Conservation (phyloP, 2,113 vertebrate species). For the Macrotus californicus region DNA sequence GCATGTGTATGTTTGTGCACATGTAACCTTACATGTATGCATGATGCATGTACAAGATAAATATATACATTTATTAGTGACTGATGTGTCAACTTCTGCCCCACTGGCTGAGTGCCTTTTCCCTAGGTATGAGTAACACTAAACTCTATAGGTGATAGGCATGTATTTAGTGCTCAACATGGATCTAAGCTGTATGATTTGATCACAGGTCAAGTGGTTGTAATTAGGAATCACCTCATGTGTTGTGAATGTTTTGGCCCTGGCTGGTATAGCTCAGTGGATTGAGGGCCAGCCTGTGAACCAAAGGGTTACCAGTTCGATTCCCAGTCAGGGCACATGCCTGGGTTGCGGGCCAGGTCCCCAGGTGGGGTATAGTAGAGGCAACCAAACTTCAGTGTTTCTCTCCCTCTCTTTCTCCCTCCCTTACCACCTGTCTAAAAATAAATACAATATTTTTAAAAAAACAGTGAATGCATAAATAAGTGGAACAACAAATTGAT, state of each 20-base stretch:
- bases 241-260: background rate
- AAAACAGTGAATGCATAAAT: no score
- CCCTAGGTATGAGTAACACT: background rate
- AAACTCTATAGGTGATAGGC: background rate
- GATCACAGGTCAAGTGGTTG: background rate
- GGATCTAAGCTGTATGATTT: background rate
- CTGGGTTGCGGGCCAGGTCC: no score
- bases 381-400: no score
- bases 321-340: no score
- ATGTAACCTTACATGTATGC: background rate
- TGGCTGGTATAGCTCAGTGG: no score
- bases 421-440: no score
- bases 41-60: background rate
- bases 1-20: background rate
- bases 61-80: background rate
- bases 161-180: background rate
- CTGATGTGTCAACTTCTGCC: background rate
- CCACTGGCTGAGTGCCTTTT: background rate
- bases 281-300: no score
- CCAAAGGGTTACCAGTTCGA: no score
- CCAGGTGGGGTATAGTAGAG: no score
- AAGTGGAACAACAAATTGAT: no score
- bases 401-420: no score
- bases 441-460: no score
- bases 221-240: background rate